phyloP scores from a whole-genome alignment of 2,888 invertebrate species.

The Entomobrya multifasciata region DNA sequence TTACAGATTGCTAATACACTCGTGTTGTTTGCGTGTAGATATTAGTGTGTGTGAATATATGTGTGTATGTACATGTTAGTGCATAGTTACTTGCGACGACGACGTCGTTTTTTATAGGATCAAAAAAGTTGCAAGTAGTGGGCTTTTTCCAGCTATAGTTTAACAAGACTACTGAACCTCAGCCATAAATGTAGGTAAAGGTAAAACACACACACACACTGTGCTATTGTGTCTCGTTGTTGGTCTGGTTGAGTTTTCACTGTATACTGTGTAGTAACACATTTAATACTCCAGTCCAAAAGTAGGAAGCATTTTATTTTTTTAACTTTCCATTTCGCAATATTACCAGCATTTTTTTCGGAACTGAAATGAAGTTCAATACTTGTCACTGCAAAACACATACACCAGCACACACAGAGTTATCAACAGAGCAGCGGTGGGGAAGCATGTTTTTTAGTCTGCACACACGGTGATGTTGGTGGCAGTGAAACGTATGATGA shows the following conservation, averaged over 20 bases:
- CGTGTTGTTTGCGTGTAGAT: slow-evolving; percentile 55
- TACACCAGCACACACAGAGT: slow-evolving; percentile 27
- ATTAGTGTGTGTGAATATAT: neutral
- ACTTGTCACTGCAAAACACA: slow-evolving; percentile 52
- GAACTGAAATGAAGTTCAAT: slow-evolving; percentile 50
- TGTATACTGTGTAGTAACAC: slow-evolving; percentile 4
- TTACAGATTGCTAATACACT: slow-evolving; percentile 43
- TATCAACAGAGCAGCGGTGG: slow-evolving; percentile 13
- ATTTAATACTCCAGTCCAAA: neutral
- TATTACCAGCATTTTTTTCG: neutral
- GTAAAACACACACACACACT: slow-evolving; percentile 4
- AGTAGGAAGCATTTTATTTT: neutral
- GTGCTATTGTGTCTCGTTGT: slow-evolving; percentile 11
- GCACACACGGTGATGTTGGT: neutral
- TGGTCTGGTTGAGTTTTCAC: neutral
- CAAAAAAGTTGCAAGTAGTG: slow-evolving; percentile 28
- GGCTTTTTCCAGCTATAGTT: neutral
- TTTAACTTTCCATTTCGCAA: slow-evolving; percentile 26
- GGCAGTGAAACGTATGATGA: slow-evolving; percentile 39
- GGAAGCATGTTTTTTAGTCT: slow-evolving; percentile 6
- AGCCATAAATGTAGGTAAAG: slow-evolving; percentile 51
- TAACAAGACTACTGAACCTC: slow-evolving; percentile 39
- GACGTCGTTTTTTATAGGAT: slow-evolving; percentile 48
- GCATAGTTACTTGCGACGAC: neutral
- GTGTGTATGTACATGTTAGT: neutral